Percentiles rank a stretch among this genome's conserved stretches.
Evolutionary conservation across 2,797 vertebrate species (phyloP).

Genomic region (Chaunax sp.): DNA sequence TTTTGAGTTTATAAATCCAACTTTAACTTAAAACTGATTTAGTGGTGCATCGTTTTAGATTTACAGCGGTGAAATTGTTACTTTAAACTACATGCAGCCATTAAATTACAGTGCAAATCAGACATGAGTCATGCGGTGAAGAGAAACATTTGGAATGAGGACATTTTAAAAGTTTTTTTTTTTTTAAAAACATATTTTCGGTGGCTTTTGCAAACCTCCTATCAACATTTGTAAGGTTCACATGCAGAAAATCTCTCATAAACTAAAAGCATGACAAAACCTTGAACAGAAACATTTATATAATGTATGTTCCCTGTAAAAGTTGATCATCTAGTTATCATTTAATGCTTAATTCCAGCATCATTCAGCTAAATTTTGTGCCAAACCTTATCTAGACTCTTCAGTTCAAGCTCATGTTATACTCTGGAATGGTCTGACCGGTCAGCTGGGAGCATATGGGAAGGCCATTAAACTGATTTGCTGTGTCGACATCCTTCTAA

Average conservation of each 20-base stretch:
- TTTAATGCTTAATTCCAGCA: not conserved
- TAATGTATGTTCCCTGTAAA: too few species aligned
- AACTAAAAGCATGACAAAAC: too few species aligned
- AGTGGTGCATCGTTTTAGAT: not conserved
- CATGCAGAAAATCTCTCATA: too few species aligned
- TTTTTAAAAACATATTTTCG: too few species aligned
- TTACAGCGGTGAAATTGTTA: not conserved
- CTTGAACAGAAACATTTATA: too few species aligned
- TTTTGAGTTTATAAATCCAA: too few species aligned
- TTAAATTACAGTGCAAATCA: not conserved
- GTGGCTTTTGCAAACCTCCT: too few species aligned
- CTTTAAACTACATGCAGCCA: not conserved
- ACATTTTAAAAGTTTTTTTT: not conserved
- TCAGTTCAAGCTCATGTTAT: conserved; percentile 17
- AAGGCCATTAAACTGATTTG: conserved; percentile 87
- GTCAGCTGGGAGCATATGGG: conserved; percentile 85
- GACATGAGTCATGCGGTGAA: not conserved
- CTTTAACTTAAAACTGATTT: not conserved
- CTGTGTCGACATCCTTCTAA: conserved; percentile 89
- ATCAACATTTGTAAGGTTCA: too few species aligned
- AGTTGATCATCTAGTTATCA: not conserved
- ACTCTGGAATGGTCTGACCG: conserved; percentile 53
- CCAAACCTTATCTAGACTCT: not conserved
- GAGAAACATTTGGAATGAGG: not conserved
- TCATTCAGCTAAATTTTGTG: not conserved